Conservation (phyloP, 2,888 invertebrate genomes). For the Acanthosepion pharaonis region DNA sequence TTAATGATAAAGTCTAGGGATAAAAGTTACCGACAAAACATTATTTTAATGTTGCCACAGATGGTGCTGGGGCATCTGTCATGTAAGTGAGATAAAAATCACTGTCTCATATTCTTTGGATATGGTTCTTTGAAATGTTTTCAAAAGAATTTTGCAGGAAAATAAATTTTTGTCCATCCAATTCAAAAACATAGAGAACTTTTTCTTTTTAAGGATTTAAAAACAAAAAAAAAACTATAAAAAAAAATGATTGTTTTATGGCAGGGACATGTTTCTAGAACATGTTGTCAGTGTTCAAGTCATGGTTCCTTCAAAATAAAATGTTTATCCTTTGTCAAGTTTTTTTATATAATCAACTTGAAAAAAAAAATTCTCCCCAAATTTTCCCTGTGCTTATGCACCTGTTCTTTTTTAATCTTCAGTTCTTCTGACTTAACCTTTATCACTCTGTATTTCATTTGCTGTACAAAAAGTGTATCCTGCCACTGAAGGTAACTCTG, state of each 20-base stretch:
- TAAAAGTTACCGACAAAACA: neutral
- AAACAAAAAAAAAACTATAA: neutral
- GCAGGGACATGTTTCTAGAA: constrained; percentile 14
- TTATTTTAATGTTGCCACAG: neutral
- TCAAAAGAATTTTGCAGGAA: neutral
- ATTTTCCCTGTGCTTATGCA: too few species aligned
- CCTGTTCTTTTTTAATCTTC: too few species aligned
- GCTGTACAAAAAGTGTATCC: too few species aligned
- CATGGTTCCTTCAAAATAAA: too few species aligned
- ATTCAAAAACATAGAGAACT: neutral
- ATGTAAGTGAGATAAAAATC: neutral
- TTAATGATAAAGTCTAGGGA: neutral
- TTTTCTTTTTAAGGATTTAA: neutral
- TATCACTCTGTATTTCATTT: too few species aligned
- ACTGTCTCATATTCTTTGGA: neutral
- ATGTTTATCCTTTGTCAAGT: too few species aligned
- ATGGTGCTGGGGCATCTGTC: neutral
- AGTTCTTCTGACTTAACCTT: too few species aligned
- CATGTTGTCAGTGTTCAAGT: neutral
- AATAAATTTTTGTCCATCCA: constrained; percentile 33
- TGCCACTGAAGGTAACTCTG: too few species aligned
- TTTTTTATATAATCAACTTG: too few species aligned
- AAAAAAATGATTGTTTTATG: neutral
- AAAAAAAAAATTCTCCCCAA: too few species aligned
- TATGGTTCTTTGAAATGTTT: neutral